Evolutionary conservation across 92 coral and sea anemone species (phyloP), one percentile per base, ranked within the genome.

Genomic region (Epizoanthus ramosus): DNA sequence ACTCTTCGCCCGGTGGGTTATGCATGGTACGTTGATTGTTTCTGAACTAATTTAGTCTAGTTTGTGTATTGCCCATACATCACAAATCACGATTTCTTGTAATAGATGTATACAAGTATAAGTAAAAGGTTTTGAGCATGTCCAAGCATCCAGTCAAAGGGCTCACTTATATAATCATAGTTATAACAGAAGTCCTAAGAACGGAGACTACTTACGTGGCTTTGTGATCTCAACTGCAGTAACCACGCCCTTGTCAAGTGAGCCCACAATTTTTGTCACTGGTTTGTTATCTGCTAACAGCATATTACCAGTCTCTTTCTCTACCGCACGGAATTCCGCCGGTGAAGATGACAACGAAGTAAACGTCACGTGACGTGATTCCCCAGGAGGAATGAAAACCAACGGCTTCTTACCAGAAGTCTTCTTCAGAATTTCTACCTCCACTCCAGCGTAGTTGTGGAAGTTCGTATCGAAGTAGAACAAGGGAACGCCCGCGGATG

Each of bases 401-500:
- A 88, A 80, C 63, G 93, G 93, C 68, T 91, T 92, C 69, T 88
- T 82, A 13, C 94, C 98, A 18, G 82, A 77, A 0, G 91, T 82
- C 53, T 86, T 89, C 69, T 89, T 90, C 4, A 93, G 41, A 22
- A 95, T 56, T 70, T 93, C 91, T 13, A 91, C 92, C 54, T 91
- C 92, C 58, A 74, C 81, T 6, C 91, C 95, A 66, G 98, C 98
- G 73, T 87, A 85, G 87, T 95, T 95, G 41, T 89, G 93, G 82
- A 95, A 90, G n/a, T 85, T 74, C 21, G 94, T 82, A 54, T 92
- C 90, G 45, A 86, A 94, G 83, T 89, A 89, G 86, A 89, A 95
- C 71, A 89, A 61, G 9, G 93, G 87, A 9, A 68, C 86, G 50
- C 92, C 90, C 33, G 91, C 80, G 0, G 94, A 74, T 28, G 97